These are phyloP conservation scores for Neosilurus hyrtlii DNA, from an alignment of 2,797 vertebrate genomes.

Conservation along the genomic window DNA sequence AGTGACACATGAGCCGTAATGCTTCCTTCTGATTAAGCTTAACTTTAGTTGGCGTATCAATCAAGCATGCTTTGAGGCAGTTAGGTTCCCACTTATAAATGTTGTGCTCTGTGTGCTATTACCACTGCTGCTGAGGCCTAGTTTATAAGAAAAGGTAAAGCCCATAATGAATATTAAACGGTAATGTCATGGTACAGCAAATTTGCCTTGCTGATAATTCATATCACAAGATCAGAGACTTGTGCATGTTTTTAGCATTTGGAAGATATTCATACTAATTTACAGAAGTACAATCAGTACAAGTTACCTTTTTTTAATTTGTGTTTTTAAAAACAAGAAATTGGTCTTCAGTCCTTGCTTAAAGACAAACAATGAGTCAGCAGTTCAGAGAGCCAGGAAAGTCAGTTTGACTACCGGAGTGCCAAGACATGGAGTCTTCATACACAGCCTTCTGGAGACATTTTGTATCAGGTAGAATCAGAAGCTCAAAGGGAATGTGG, in stretches of 20 bases:
- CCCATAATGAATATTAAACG: not conserved
- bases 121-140: not conserved
- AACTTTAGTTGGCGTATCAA: not conserved
- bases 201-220: not conserved
- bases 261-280: not conserved
- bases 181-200: no score
- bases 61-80: not conserved
- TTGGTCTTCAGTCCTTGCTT: not conserved
- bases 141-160: not conserved
- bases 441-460: not conserved
- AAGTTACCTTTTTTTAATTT: not conserved
- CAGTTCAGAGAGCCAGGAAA: not conserved
- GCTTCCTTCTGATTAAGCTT: not conserved
- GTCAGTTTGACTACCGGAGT: not conserved
- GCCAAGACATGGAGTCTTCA: not conserved
- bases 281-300: not conserved
- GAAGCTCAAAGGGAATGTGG: not conserved
- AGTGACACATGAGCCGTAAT: not conserved
- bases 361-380: not conserved
- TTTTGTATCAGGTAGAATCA: not conserved
- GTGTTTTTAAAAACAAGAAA: not conserved
- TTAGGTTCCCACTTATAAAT: not conserved
- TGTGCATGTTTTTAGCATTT: not conserved
- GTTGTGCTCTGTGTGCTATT: not conserved
- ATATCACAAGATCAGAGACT: not conserved